A percentile compares a stretch with the other conserved stretches of the same genome.
Evolutionary conservation across 1,140 invertebrate genomes (phyloP).

Genomic region (Trichonephila inaurata): DNA sequence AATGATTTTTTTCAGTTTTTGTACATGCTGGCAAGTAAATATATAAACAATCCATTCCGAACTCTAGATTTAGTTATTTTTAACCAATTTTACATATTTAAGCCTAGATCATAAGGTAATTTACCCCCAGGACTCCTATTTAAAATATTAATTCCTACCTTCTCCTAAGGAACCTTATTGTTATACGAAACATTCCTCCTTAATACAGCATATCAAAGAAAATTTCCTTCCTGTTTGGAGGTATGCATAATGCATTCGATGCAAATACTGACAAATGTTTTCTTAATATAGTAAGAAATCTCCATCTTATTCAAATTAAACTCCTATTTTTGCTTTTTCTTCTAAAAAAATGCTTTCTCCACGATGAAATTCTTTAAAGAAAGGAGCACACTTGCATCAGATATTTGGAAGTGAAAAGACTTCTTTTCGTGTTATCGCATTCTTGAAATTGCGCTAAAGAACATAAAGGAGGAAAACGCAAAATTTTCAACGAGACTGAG

Average conservation of each 20-base stretch:
- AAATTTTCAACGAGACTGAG: too few species aligned
- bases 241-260: neutral
- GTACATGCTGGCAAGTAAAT: too few species aligned
- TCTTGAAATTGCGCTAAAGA: too few species aligned
- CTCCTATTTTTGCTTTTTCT: neutral
- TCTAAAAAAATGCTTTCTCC: neutral
- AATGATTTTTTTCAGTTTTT: too few species aligned
- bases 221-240: neutral
- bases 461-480: too few species aligned
- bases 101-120: neutral
- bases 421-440: too few species aligned
- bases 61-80: too few species aligned
- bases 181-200: neutral
- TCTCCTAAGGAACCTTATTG: neutral
- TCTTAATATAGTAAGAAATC: neutral
- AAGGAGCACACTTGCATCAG: too few species aligned
- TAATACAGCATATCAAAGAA: neutral
- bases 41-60: too few species aligned
- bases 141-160: neutral
- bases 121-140: neutral
- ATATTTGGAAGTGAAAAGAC: too few species aligned
- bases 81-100: neutral
- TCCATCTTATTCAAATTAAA: neutral
- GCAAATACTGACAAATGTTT: neutral
- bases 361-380: too few species aligned